These are phyloP conservation scores for Pelecanus crispus DNA, from an alignment of 2,113 vertebrate genomes.

Conservation along the genomic window DNA sequence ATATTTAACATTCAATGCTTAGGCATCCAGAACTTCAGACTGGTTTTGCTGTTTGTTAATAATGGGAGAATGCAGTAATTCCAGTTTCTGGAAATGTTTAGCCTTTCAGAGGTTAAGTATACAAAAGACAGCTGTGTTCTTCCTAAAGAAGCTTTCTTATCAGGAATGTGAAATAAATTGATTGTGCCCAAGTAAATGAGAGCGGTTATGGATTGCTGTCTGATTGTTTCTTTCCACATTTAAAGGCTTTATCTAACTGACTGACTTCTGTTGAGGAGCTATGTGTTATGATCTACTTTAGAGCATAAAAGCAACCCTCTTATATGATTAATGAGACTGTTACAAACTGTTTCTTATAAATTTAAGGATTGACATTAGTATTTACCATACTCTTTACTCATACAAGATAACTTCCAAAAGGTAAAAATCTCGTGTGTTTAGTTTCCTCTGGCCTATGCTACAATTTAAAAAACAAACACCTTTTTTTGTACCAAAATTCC, in stretches of 20 bases:
- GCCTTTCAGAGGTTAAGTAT: not conserved
- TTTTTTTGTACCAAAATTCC: not conserved
- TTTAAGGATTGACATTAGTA: not conserved
- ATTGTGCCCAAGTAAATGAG: not conserved
- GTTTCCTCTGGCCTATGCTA: not conserved
- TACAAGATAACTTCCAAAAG: not conserved
- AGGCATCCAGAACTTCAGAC: not conserved
- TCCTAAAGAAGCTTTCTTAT: not conserved
- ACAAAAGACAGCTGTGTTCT: not conserved
- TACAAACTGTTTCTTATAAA: not conserved
- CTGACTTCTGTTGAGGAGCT: not conserved
- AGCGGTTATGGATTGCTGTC: not conserved
- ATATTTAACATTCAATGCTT: not conserved
- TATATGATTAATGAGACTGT: not conserved
- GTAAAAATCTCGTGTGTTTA: not conserved
- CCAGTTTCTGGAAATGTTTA: not conserved
- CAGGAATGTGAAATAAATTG: not conserved
- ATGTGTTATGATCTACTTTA: not conserved
- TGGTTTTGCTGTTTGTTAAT: not conserved
- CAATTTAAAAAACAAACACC: not conserved
- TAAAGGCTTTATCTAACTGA: not conserved
- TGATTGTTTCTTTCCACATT: not conserved
- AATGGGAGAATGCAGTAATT: not conserved
- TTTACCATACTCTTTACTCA: not conserved
- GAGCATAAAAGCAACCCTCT: not conserved